These are phyloP conservation scores for Drosophila infuscata DNA, from an alignment of 2,888 invertebrate species.

Conservation along the genomic window DNA sequence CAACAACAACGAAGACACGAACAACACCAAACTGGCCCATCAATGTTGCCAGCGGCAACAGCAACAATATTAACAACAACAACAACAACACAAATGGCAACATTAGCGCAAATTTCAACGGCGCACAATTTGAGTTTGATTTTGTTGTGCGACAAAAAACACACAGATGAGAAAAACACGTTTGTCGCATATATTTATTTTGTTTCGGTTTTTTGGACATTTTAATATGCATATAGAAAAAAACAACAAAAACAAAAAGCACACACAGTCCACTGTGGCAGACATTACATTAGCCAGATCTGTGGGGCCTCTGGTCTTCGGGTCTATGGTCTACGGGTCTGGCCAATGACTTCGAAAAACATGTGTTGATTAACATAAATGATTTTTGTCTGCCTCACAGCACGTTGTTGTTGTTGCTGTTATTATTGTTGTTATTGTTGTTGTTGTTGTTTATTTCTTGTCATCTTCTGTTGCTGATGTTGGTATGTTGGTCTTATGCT, in stretches of 20 bases:
- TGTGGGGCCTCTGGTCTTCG: constrained; percentile 37
- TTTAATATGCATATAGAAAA: constrained; percentile 59
- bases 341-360: constrained; percentile 78
- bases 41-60: constrained; percentile 50
- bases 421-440: constrained; percentile 37
- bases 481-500: constrained; percentile 20
- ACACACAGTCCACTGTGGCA: constrained; percentile 41
- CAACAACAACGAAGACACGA: constrained; percentile 42
- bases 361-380: constrained; percentile 81
- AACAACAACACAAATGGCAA: constrained; percentile 72
- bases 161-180: constrained; percentile 60
- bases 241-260: constrained; percentile 34
- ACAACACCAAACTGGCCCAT: constrained; percentile 70
- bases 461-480: constrained; percentile 32
- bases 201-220: constrained; percentile 68
- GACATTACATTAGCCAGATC: constrained; percentile 59
- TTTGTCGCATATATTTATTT: constrained; percentile 75
- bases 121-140: constrained; percentile 77
- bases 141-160: constrained; percentile 64
- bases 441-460: constrained; percentile 32
- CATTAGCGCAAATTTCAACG: constrained; percentile 80
- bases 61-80: constrained; percentile 30
- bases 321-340: constrained; percentile 30
- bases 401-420: constrained; percentile 45
- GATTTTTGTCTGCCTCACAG: constrained; percentile 68